Percentiles rank a stretch among this genome's conserved stretches.
Evolutionary conservation across 2,113 vertebrate genomes (phyloP).

Genomic region (Catharus bicknelli): DNA sequence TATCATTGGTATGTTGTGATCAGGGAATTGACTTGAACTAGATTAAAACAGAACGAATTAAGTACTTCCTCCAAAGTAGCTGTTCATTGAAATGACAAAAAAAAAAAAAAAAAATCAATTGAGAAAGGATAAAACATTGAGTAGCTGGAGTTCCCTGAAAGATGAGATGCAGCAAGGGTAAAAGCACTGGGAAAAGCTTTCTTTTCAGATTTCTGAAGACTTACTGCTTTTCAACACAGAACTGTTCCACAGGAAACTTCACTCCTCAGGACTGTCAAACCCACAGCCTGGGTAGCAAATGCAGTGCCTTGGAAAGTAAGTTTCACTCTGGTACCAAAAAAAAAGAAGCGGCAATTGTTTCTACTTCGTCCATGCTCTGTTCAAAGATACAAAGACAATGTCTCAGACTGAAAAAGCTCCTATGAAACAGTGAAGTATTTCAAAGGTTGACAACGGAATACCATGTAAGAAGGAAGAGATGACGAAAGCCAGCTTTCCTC

Average conservation of each 20-base stretch:
- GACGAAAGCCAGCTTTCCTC: neutral
- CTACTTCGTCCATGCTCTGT: neutral
- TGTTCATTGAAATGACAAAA: neutral
- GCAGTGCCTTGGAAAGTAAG: neutral
- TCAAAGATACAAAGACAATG: neutral
- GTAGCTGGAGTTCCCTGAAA: neutral
- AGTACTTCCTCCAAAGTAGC: neutral
- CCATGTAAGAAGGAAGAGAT: neutral
- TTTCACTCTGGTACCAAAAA: neutral
- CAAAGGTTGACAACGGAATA: neutral
- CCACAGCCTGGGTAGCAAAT: neutral
- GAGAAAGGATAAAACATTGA: neutral
- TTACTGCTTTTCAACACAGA: neutral
- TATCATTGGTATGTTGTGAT: neutral
- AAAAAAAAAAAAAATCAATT: neutral
- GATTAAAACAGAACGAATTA: neutral
- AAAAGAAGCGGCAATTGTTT: neutral
- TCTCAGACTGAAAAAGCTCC: neutral
- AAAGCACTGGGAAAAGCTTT: neutral
- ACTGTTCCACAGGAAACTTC: neutral
- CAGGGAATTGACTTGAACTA: neutral
- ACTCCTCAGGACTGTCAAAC: neutral
- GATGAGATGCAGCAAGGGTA: neutral
- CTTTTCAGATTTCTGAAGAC: conserved; percentile 8
- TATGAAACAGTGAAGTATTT: neutral